Base-by-base conservation (phyloP, 2,888 invertebrate species). In the Hypena proboscidalis region DNA sequence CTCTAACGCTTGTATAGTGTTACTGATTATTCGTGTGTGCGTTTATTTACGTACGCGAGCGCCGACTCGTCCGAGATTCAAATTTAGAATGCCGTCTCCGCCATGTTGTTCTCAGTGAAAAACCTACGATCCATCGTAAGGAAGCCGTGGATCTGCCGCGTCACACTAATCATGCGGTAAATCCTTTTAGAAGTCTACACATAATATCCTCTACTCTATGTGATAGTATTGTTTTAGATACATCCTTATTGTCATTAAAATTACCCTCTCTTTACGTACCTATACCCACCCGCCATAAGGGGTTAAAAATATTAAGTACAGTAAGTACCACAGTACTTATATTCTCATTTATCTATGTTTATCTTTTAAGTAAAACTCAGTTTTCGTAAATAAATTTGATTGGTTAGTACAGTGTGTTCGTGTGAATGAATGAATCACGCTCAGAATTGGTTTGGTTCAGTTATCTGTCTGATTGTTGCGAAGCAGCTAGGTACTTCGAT, bases 31-130 rank as follows among this genome's bases (percentile, higher is more conserved):
- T 83, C 80, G 78, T 90, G 90, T 90, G 90, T 90, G 90, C 85
- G 90, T 90, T 90, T 90, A 90, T 90, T 90, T 90, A 90, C 89
- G 90, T 90, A 88, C 87, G 85, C 88, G 86, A 89, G 90, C 90
- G 87, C 89, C 90, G 89, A 90, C 90, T 89, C 90, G 90, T 86
- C 90, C 90, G 90, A 89, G 90, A 87, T 90, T 88, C 90, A 89
- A 90, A 90, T 84, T 86, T 90, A 90, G 90, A 90, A 88, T 86
- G 76, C 84, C 86, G 85, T 85, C 89, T 84, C 89, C 90, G 90
- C 90, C 90, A 90, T 90, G 90, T 90, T 90, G 90, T 83, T 87
- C 83, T 85, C 80, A 67, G 85, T 85, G 89, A 85, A 89, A 90
- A 90, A 88, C 83, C 86, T 85, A 88, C 83, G 78, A 86, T 79